Conservation (phyloP, 2,797 vertebrate genomes). For the Cyclopterus lumpus region DNA sequence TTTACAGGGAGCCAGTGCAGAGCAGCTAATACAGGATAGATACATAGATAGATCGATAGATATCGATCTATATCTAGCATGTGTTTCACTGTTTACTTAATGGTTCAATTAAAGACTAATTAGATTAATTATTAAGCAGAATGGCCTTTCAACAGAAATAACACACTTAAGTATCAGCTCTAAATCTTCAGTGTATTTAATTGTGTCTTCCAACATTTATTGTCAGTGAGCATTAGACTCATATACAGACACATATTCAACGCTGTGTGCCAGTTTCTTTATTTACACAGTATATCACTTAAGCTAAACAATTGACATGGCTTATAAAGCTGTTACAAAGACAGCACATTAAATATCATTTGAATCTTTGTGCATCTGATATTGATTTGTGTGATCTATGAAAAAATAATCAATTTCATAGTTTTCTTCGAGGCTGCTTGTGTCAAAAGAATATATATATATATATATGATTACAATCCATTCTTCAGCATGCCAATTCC, state of each 20-base stretch:
- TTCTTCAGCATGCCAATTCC: constrained; percentile 22
- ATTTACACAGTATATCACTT: constrained; percentile 63
- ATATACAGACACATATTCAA: constrained; percentile 26
- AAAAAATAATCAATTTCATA: constrained; percentile 78
- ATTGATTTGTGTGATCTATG: constrained; percentile 76
- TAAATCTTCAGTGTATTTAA: not conserved
- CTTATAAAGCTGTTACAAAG: constrained; percentile 55
- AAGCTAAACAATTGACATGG: constrained; percentile 67
- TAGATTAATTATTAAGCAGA: not conserved
- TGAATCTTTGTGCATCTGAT: constrained; percentile 73
- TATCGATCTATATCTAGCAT: no score
- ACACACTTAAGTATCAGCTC: not conserved
- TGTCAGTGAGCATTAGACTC: constrained; percentile 32
- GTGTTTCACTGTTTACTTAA: not conserved
- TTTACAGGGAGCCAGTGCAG: no score
- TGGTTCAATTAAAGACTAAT: not conserved
- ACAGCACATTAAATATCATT: constrained; percentile 73
- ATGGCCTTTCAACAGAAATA: not conserved
- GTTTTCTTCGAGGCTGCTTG: constrained; percentile 54
- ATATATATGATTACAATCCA: constrained; percentile 18
- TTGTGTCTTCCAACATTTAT: constrained; percentile 11
- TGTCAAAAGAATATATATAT: constrained; percentile 38
- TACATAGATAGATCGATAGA: no score
- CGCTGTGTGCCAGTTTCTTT: constrained; percentile 42
- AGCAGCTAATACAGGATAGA: no score